Base-by-base conservation (phyloP, 2,797 vertebrate genomes). In the Okamejei kenojei region DNA sequence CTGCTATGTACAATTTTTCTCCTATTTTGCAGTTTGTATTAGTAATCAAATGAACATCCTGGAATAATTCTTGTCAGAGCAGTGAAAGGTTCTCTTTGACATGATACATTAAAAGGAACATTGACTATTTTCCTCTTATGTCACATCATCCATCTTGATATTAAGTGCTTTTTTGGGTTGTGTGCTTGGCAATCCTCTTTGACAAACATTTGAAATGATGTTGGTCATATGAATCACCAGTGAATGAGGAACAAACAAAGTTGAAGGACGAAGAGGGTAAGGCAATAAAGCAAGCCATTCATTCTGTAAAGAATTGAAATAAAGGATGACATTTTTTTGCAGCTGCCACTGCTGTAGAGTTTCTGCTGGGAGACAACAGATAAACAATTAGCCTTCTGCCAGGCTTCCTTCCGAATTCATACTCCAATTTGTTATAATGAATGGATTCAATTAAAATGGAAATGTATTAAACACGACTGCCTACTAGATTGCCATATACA, bases 361-460 rank as follows among this genome's bases (percentile, higher is more conserved):
- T 92, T 92, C 90, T 92, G 23, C 21, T 76, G 26, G 71, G 90
- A 76, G 68, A 92, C 90, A 92, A 76, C 90, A n/a, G 90, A 71
- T 74, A 74, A 92, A 92, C 90, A 92, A 92, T 76, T 92, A 92
- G 90, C 35, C 71, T 76, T 92, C 90, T 76, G 71, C 73, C 90
- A 74, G 26, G 11, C 90, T 92, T 92, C 68, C 90, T 76, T 92
- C 71, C 29, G 71, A 92, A 92, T 92, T 76, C 90, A 92, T 92
- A 88, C 63, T 54, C 71, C 71, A 92, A 92, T 76, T 92, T 92
- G 38, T 76, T 54, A 76, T 92, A 92, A 92, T 92, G 71, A 92
- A 92, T 92, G 71, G 71, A 76, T 92, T 92, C 90, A 92, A 92
- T 92, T 92, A 92, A 92, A 92, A 92, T 92, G 90, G 90, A 92